Base-by-base conservation (phyloP, 1,140 invertebrate genomes). In the Leptopilina boulardi region DNA sequence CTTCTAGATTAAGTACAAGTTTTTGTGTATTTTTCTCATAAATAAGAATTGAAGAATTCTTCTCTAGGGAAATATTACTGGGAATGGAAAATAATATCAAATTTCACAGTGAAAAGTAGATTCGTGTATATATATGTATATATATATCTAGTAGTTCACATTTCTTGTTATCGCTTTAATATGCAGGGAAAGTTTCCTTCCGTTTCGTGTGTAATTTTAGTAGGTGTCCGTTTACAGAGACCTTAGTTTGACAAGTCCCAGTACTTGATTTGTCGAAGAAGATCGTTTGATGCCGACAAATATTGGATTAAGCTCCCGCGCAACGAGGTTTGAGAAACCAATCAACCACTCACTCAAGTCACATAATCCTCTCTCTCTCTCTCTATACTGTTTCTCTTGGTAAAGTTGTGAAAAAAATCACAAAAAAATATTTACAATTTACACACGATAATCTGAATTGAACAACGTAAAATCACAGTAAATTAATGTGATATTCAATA, bases 241-340 rank as follows among this genome's bases (percentile, higher is more conserved):
- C 56, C 21, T 59, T 59, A 23, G 56, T 59, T 26, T 13, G 56
- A 21, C 56, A 26, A 59, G 56, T 59, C 10, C 11, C 21, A 56
- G 51, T 30, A 5, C 51, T 21, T 21, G 56, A 13, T 59, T 59
- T 30, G 56, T 59, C 56, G 56, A 26, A 51, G 47, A 51, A 59
- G 56, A 26, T 59, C 75, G 80, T 77, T 81, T 81, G 73, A 81
- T 76, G 80, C 75, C 75, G 23, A 59, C 77, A 81, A 81, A 81
- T 79, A 81, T 79, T 81, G 71, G 78, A 81, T 81, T 77, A 81
- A 81, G 76, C 77, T 81, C 75, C 71, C 76, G 78, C 47, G 70
- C 75, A 47, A 66, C 74, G 47, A 51, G 21, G 75, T 26, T 59
- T 21, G 56, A 59, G 21, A 26, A 59, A 59, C 9, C 56, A 59